Percentiles rank a stretch among this genome's conserved stretches.
phyloP scores from a whole-genome alignment of 2,797 vertebrate species.

The Orestias chungarensis region DNA sequence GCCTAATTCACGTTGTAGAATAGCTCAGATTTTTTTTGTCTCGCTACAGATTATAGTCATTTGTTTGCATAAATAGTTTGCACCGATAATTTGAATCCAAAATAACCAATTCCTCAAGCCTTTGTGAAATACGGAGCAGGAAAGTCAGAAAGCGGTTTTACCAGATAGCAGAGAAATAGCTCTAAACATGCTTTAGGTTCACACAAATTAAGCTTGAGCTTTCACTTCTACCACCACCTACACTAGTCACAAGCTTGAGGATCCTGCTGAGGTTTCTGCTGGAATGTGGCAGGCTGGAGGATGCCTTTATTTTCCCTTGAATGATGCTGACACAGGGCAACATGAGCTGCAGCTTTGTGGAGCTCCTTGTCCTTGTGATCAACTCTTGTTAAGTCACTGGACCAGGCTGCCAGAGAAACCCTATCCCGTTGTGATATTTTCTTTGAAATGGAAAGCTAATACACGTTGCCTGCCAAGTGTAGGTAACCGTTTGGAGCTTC shows the following conservation, averaged over 20 bases:
- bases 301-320: conserved; percentile 56
- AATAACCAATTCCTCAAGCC: neutral
- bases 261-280: conserved; percentile 58
- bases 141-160: conserved; percentile 21
- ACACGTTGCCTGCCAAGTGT: conserved; percentile 54
- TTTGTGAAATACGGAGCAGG: conserved; percentile 2
- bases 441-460: conserved; percentile 73
- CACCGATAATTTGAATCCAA: neutral
- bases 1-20: neutral
- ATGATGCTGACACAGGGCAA: conserved; percentile 66
- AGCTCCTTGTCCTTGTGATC: conserved; percentile 63
- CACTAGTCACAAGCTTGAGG: conserved; percentile 35
- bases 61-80: neutral
- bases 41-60: neutral
- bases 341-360: conserved; percentile 66
- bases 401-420: conserved; percentile 61
- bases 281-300: conserved; percentile 48
- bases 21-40: neutral
- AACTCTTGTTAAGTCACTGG: conserved; percentile 61
- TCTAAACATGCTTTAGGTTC: conserved; percentile 30
- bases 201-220: conserved; percentile 42
- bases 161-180: conserved; percentile 17
- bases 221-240: conserved; percentile 39
- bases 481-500: conserved; percentile 50
- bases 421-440: conserved; percentile 59